Conservation (phyloP, 2,888 invertebrate species). For the Ptilodon capucinus region DNA sequence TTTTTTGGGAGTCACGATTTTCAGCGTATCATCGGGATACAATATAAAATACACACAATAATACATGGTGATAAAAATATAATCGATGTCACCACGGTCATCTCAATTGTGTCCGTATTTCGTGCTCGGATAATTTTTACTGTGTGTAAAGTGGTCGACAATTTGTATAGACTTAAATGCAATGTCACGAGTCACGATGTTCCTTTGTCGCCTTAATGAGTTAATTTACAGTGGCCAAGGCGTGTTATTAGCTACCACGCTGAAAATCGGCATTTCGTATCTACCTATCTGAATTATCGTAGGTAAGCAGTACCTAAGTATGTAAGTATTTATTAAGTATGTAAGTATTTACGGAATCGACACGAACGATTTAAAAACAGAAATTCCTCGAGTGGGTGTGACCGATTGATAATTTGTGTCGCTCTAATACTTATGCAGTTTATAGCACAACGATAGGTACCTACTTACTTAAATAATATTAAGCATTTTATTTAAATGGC, state of each 20-base stretch:
- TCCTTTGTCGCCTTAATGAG: constrained; percentile 54
- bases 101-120: constrained; percentile 31
- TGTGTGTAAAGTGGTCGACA: constrained; percentile 25
- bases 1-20: background rate
- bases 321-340: background rate
- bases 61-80: constrained; percentile 26
- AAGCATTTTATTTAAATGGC: no score
- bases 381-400: background rate
- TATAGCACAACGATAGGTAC: no score
- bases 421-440: background rate
- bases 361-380: background rate
- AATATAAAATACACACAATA: constrained; percentile 4
- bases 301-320: no score
- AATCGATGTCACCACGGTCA: constrained; percentile 41
- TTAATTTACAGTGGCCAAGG: constrained; percentile 43
- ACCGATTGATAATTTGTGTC: background rate
- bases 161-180: constrained; percentile 37
- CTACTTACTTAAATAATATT: no score
- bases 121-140: constrained; percentile 41
- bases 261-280: constrained; percentile 14
- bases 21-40: background rate
- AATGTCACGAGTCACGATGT: constrained; percentile 59
- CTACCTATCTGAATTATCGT: background rate
- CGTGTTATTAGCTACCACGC: constrained; percentile 27
- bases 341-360: background rate